Conservation (phyloP, 2,797 vertebrate species). For the Cygnus olor region DNA sequence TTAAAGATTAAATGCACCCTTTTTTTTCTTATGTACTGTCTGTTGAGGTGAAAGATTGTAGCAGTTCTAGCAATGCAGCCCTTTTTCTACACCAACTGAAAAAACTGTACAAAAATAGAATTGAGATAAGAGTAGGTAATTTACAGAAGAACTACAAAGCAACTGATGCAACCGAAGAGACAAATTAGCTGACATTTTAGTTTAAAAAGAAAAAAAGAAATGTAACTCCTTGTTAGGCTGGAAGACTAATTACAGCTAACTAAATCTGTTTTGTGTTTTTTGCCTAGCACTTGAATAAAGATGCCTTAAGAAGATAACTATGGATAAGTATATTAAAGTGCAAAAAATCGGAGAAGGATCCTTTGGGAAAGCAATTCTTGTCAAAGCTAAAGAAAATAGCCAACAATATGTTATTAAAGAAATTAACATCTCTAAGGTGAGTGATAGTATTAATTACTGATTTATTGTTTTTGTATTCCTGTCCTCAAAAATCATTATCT, state of each 20-base stretch:
- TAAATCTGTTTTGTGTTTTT: background rate
- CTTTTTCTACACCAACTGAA: background rate
- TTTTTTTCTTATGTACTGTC: background rate
- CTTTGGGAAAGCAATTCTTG: constrained; percentile 96
- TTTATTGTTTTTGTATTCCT: background rate
- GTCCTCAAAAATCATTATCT: constrained; percentile 31
- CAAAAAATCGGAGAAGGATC: constrained; percentile 98
- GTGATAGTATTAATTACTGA: constrained; percentile 27
- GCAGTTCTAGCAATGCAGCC: background rate
- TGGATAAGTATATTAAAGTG: constrained; percentile 95
- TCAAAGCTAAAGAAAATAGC: constrained; percentile 90
- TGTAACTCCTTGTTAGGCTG: background rate
- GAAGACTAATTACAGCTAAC: background rate
- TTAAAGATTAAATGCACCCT: background rate
- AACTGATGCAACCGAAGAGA: background rate
- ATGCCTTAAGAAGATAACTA: constrained; percentile 81
- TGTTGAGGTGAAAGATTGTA: background rate
- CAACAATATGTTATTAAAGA: constrained; percentile 98
- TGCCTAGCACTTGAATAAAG: constrained; percentile 54
- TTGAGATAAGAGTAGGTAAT: background rate
- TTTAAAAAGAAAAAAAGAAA: background rate
- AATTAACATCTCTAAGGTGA: constrained; percentile 95
- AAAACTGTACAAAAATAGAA: background rate
- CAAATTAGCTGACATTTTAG: background rate
- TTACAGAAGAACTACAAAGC: background rate